A percentile compares a stretch with the other conserved stretches of the same genome.
phyloP scores from a whole-genome alignment of 2,113 vertebrate species.

The Xenopus laevis region DNA sequence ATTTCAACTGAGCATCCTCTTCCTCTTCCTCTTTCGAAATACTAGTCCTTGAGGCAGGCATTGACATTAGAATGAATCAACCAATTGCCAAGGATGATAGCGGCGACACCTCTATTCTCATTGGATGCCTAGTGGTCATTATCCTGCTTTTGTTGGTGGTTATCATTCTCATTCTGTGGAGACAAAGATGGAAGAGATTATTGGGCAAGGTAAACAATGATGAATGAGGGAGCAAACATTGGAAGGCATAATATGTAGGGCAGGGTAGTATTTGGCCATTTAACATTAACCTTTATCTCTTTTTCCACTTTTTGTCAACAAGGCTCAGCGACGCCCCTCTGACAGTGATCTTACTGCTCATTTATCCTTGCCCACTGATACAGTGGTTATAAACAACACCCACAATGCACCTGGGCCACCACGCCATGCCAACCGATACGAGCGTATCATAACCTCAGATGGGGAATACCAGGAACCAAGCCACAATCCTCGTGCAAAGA shows the following conservation, averaged over 20 bases:
- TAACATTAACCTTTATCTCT: no score
- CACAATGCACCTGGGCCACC: conserved; percentile 54
- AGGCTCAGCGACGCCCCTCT: conserved; percentile 78
- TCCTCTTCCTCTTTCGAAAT: no score
- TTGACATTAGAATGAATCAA: conserved; percentile 62
- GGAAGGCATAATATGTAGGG: no score
- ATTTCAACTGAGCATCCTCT: no score
- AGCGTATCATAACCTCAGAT: conserved; percentile 73
- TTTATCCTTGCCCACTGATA: conserved; percentile 81
- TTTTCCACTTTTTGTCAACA: conserved; percentile 43
- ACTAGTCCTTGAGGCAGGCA: conserved; percentile 51
- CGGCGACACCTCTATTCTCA: conserved; percentile 83
- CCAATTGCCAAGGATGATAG: conserved; percentile 81
- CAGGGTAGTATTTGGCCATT: no score
- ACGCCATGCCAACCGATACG: conserved; percentile 75
- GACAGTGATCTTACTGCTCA: conserved; percentile 84
- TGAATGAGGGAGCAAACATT: no score
- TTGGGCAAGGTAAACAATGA: conserved; percentile 75
- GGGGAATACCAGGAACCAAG: conserved; percentile 85
- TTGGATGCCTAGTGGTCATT: conserved; percentile 90
- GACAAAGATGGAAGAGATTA: conserved; percentile 88
- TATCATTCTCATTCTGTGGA: conserved; percentile 88
- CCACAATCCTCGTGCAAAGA: conserved; percentile 64
- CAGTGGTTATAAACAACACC: conserved; percentile 89
- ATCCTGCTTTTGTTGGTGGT: conserved; percentile 84